Conservation (phyloP, 2,888 invertebrate species). For the Chrysolina oricalcia region DNA sequence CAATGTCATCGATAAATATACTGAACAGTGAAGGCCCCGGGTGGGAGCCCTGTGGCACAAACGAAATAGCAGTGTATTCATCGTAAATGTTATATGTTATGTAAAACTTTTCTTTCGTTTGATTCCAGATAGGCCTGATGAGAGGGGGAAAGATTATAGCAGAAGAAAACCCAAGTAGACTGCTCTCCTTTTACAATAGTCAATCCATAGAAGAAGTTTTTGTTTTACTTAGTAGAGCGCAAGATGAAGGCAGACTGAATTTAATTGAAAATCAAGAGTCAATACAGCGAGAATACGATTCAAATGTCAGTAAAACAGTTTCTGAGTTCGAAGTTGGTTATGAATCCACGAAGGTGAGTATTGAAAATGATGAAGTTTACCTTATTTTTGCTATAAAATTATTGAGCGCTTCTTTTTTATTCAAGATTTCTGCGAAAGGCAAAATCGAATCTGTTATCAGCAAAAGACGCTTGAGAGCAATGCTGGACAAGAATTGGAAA, state of each 20-base stretch:
- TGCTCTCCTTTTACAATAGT: conserved; percentile 81
- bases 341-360: not conserved
- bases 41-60: too few relatives aligned
- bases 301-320: not conserved
- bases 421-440: not conserved
- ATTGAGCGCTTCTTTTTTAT: not conserved
- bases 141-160: conserved; percentile 88
- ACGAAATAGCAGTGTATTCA: too few relatives aligned
- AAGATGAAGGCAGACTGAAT: conserved; percentile 68
- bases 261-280: not conserved
- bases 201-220: conserved; percentile 90
- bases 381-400: not conserved
- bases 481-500: conserved; percentile 48
- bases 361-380: not conserved
- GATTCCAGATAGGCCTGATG: conserved; percentile 87
- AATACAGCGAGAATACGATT: not conserved
- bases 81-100: too few relatives aligned
- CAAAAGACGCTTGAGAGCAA: conserved; percentile 31
- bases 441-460: not conserved
- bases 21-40: too few relatives aligned
- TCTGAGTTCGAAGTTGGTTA: conserved; percentile 11
- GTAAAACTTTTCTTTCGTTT: not conserved
- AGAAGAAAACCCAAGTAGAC: conserved; percentile 84
- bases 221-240: conserved; percentile 81
- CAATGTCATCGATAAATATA: too few relatives aligned